phyloP scores from a whole-genome alignment of 2,888 invertebrate genomes.

The Lepidochitona cinerea region DNA sequence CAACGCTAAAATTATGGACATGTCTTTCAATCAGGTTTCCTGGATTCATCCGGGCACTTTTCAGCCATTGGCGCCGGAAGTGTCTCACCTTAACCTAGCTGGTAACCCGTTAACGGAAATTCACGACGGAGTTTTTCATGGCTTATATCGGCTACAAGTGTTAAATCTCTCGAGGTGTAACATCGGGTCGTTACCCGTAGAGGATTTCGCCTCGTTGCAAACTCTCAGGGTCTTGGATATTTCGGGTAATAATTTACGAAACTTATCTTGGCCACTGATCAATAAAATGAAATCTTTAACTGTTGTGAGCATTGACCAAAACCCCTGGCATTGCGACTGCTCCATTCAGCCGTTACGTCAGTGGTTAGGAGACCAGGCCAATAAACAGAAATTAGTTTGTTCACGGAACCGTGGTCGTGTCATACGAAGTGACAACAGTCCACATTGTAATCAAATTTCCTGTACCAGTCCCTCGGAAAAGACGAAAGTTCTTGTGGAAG shows the following conservation, averaged over 20 bases:
- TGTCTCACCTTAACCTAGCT: conserved; percentile 44
- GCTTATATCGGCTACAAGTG: conserved; percentile 42
- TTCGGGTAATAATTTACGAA: conserved; percentile 47
- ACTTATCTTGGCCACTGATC: conserved; percentile 36
- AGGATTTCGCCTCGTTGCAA: conserved; percentile 34
- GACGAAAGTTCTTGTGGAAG: conserved; percentile 26
- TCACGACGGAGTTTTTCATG: conserved; percentile 34
- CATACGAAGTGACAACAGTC: not conserved
- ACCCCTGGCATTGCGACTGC: conserved; percentile 59
- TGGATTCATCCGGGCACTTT: conserved; percentile 36
- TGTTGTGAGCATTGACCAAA: conserved; percentile 40
- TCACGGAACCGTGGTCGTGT: not conserved
- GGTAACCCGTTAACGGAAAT: conserved; percentile 44
- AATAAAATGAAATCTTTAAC: conserved; percentile 32
- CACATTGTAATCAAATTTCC: conserved; percentile 34
- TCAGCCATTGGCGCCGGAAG: conserved; percentile 37
- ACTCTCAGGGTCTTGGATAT: conserved; percentile 47
- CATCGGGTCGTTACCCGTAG: conserved; percentile 31
- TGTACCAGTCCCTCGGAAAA: conserved; percentile 42
- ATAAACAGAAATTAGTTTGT: conserved; percentile 20
- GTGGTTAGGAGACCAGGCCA: conserved; percentile 38
- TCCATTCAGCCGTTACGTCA: conserved; percentile 44
- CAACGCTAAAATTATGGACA: conserved; percentile 40
- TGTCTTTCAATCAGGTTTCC: conserved; percentile 50
- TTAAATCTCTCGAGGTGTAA: conserved; percentile 53